Evolutionary conservation across 2,888 invertebrate species (phyloP).

Genomic region (Diarsia brunnea): DNA sequence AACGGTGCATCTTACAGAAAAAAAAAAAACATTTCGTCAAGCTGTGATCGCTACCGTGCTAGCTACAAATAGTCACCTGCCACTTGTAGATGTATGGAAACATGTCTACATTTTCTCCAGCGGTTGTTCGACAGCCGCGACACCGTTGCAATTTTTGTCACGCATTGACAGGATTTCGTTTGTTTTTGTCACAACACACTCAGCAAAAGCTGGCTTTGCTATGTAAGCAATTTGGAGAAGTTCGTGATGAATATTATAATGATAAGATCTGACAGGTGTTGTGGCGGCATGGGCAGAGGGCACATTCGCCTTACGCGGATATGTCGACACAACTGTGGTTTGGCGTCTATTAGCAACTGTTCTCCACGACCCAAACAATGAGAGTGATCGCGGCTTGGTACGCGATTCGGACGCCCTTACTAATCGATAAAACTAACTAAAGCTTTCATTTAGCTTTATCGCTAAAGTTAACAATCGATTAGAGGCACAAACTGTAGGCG

Average conservation of each 20-base stretch:
- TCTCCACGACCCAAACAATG: constrained; percentile 87
- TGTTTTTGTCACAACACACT: constrained; percentile 52
- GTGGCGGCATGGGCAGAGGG: constrained; percentile 74
- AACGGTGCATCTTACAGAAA: constrained; percentile 80
- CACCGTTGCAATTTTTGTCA: constrained; percentile 64
- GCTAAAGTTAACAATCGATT: constrained; percentile 73
- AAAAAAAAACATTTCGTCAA: constrained; percentile 72
- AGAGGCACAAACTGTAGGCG: constrained; percentile 66
- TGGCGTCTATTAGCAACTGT: constrained; percentile 85
- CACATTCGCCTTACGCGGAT: constrained; percentile 83
- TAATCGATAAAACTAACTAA: constrained; percentile 83
- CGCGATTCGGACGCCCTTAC: constrained; percentile 78
- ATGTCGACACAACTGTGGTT: constrained; percentile 80
- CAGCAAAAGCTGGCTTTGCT: constrained; percentile 56
- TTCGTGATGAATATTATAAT: constrained; percentile 65
- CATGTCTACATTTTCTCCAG: constrained; percentile 86
- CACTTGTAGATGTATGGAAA: constrained; percentile 87
- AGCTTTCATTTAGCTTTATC: constrained; percentile 78
- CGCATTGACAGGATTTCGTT: constrained; percentile 64
- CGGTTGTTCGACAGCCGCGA: constrained; percentile 69
- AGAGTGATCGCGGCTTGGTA: constrained; percentile 89
- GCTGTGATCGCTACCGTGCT: constrained; percentile 77
- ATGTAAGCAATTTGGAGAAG: constrained; percentile 63
- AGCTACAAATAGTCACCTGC: constrained; percentile 85
- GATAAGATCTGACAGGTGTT: constrained; percentile 59